Percentiles rank a stretch among this genome's conserved stretches.
Evolutionary conservation across 2,888 invertebrate species (phyloP).

Genomic region (Drosophila formosana): DNA sequence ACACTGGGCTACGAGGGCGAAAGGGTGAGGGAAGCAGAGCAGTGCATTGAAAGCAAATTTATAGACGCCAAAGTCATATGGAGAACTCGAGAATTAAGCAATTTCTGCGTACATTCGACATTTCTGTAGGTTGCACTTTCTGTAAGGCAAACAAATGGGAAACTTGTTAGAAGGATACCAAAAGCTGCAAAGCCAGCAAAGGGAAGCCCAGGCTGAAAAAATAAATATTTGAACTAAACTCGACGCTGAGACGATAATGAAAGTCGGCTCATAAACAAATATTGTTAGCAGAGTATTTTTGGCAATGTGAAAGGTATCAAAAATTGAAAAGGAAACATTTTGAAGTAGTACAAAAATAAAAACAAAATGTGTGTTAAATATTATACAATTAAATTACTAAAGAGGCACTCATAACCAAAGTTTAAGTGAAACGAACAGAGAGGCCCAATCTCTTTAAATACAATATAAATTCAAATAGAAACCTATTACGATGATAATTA

Average conservation of each 20-base stretch:
- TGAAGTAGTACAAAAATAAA: too few species aligned
- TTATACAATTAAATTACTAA: neutral
- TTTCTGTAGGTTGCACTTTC: constrained; percentile 21
- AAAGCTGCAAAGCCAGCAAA: neutral
- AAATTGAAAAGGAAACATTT: neutral
- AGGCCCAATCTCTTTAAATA: neutral
- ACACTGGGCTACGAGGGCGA: neutral
- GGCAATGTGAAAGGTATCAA: neutral
- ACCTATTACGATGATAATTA: constrained; percentile 11
- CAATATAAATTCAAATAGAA: neutral
- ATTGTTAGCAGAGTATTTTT: neutral
- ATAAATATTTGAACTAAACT: constrained; percentile 6
- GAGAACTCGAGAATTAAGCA: constrained; percentile 73
- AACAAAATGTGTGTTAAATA: neutral
- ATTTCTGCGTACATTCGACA: constrained; percentile 37
- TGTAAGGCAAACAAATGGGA: constrained; percentile 30
- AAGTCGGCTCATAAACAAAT: neutral
- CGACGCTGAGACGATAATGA: neutral
- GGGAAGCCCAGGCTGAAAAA: neutral
- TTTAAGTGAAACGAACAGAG: too few species aligned
- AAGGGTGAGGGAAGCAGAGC: neutral
- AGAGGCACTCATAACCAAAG: too few species aligned
- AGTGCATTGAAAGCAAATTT: constrained; percentile 72
- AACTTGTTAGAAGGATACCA: constrained; percentile 40
- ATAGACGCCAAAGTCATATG: constrained; percentile 73